Percentiles rank a stretch among this genome's conserved stretches.
These are phyloP conservation scores for Pampusana beccarii DNA, from an alignment of 2,113 vertebrate genomes.

Conservation along the genomic window DNA sequence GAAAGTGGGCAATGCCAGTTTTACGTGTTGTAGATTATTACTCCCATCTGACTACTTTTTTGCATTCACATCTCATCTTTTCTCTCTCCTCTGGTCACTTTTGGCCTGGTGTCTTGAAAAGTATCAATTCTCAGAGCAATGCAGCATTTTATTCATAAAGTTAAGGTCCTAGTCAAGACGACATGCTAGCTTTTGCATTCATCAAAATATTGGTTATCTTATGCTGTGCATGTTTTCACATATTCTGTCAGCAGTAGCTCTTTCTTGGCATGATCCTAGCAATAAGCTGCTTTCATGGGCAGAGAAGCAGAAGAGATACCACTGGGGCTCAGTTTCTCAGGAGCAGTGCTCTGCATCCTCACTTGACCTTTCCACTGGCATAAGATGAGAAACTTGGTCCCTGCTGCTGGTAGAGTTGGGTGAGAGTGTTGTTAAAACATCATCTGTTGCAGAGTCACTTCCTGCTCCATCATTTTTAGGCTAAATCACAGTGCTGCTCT, in stretches of 20 bases:
- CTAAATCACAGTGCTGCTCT: neutral
- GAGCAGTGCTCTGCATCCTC: neutral
- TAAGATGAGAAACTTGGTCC: neutral
- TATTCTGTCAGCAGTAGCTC: neutral
- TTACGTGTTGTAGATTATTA: neutral
- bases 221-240: neutral
- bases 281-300: neutral
- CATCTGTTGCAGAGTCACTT: neutral
- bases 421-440: neutral
- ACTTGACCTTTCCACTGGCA: rapidly evolving
- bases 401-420: neutral
- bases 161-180: neutral
- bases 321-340: neutral
- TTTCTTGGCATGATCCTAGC: neutral
- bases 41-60: neutral
- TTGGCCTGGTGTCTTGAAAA: neutral
- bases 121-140: neutral
- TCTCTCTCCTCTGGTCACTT: neutral
- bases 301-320: neutral
- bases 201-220: neutral
- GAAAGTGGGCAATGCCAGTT: neutral
- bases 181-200: neutral
- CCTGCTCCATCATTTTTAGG: neutral
- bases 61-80: neutral
- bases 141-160: neutral